These are phyloP conservation scores for Arenaria interpres DNA, from an alignment of 2,113 vertebrate genomes.

Conservation along the genomic window DNA sequence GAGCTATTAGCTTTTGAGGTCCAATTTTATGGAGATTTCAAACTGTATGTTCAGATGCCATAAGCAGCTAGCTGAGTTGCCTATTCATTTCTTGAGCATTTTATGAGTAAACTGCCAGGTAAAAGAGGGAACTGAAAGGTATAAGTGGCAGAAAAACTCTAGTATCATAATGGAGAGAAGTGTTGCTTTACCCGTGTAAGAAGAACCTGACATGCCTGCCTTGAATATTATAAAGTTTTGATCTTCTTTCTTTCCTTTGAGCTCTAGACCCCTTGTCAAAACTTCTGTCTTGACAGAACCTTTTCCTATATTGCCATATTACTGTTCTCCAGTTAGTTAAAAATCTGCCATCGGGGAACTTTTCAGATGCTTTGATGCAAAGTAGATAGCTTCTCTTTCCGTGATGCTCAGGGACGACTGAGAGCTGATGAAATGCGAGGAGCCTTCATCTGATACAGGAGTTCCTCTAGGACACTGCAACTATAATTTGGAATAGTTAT, in stretches of 20 bases:
- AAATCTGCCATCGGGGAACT: neutral
- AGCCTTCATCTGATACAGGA: neutral
- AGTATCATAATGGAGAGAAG: neutral
- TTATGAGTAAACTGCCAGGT: neutral
- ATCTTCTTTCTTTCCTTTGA: neutral
- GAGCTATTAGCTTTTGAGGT: neutral
- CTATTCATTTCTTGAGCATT: neutral
- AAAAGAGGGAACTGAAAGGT: neutral
- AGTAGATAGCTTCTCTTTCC: neutral
- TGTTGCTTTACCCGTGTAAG: neutral
- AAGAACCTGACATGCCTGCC: neutral
- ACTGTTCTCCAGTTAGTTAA: neutral
- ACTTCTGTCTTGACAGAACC: neutral
- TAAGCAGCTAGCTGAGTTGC: neutral
- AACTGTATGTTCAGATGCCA: neutral
- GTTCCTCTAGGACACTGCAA: neutral
- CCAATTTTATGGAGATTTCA: neutral
- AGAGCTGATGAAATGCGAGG: neutral
- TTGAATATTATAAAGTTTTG: neutral
- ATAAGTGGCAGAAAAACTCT: neutral
- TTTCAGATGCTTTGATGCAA: neutral
- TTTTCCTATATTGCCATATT: neutral
- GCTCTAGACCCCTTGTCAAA: neutral
- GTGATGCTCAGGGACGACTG: neutral
- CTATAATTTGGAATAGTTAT: neutral